Conservation (phyloP, 2,113 vertebrate species). For the Mesoclemmys tuberculata region DNA sequence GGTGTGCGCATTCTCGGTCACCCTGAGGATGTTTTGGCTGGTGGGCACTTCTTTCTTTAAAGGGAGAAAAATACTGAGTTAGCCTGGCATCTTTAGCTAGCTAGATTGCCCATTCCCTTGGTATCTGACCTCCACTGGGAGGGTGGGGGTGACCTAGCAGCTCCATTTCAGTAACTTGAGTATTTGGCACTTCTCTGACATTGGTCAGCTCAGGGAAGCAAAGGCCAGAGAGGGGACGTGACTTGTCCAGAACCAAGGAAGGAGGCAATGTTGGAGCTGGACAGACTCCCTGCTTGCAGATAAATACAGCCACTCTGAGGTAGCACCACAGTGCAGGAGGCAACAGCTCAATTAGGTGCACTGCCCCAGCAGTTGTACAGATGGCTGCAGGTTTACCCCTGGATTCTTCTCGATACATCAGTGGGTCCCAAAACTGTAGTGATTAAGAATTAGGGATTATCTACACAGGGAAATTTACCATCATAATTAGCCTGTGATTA, state of each 20-base stretch:
- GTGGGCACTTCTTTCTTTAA: slow-evolving; percentile 78
- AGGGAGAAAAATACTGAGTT: not conserved
- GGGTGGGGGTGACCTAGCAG: not conserved
- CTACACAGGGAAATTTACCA: not conserved
- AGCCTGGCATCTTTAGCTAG: not conserved
- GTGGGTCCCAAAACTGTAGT: not conserved
- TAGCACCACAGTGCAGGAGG: no score
- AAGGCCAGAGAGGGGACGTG: not conserved
- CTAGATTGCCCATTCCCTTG: not conserved
- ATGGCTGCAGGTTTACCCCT: not conserved
- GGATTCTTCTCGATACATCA: not conserved
- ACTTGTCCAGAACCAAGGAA: fast-evolving
- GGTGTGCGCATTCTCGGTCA: not conserved
- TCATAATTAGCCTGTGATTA: not conserved
- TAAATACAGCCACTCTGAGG: no score
- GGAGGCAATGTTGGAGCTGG: fast-evolving
- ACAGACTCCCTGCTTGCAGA: not conserved
- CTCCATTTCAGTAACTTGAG: not conserved
- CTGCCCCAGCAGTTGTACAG: not conserved
- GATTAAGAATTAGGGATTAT: not conserved
- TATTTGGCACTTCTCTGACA: not conserved
- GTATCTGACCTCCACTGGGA: not conserved
- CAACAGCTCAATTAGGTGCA: not conserved
- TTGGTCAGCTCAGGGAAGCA: fast-evolving
- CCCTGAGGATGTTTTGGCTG: slow-evolving; percentile 71